A percentile compares a stretch with the other conserved stretches of the same genome.
phyloP scores from a whole-genome alignment of 2,113 vertebrate species.

The Tetrao urogallus region DNA sequence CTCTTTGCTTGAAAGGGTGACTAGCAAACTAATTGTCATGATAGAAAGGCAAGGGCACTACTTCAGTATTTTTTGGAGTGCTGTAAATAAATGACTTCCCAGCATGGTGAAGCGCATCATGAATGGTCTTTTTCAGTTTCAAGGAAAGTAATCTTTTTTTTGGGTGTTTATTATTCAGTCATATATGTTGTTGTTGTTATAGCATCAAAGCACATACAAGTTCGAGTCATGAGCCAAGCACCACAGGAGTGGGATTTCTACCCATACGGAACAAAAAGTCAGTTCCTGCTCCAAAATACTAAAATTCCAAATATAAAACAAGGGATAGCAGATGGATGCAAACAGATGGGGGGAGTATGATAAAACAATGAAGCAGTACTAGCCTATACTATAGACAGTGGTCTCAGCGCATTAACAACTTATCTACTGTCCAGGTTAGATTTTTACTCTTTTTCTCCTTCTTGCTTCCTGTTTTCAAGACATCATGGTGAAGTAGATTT shows the following conservation, averaged over 20 bases:
- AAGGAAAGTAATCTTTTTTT: background rate
- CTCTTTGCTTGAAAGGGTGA: background rate
- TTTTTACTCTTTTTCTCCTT: background rate
- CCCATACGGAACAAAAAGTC: constrained; percentile 48
- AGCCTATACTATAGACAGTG: constrained; percentile 61
- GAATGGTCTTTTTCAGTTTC: background rate
- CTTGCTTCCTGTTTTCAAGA: background rate
- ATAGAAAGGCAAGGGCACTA: background rate
- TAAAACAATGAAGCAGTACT: constrained; percentile 69
- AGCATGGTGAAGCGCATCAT: background rate
- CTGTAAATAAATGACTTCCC: background rate
- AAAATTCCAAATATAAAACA: constrained; percentile 66
- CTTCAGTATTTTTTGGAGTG: background rate
- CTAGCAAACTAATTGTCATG: background rate
- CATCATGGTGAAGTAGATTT: background rate
- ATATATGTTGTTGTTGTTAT: background rate
- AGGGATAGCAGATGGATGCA: constrained; percentile 71
- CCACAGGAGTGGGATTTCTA: constrained; percentile 38
- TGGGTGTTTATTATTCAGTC: background rate
- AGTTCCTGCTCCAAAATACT: constrained; percentile 58
- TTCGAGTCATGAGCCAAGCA: background rate
- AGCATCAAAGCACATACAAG: background rate
- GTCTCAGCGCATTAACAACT: constrained; percentile 59
- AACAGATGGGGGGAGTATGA: constrained; percentile 70
- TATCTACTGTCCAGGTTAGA: constrained; percentile 39